A percentile compares a stretch with the other conserved stretches of the same genome.
phyloP scores from a whole-genome alignment of 2,888 invertebrate genomes.

The Pandemis heparana region DNA sequence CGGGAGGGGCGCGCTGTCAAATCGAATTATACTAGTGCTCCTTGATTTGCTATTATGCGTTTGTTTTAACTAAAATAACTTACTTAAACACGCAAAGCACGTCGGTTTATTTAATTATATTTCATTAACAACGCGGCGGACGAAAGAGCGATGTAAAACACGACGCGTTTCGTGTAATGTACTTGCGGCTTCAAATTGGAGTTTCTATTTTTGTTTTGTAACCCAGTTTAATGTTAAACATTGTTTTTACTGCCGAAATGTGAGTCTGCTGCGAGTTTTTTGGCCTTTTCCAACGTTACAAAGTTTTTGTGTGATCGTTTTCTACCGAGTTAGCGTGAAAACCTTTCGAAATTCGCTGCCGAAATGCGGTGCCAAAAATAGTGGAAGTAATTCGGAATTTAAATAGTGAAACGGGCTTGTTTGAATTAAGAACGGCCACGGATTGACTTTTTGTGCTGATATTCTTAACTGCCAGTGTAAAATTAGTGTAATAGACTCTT shows the following conservation, averaged over 20 bases:
- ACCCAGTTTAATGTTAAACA: conserved; percentile 78
- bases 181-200: conserved; percentile 21
- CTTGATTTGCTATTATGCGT: conserved; percentile 55
- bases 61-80: conserved; percentile 35
- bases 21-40: conserved; percentile 61
- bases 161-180: conserved; percentile 22
- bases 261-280: conserved; percentile 61
- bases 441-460: conserved; percentile 6
- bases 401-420: conserved; percentile 41
- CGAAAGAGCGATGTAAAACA: background rate
- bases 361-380: conserved; percentile 63
- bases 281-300: conserved; percentile 22
- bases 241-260: conserved; percentile 76
- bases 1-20: conserved; percentile 72
- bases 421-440: conserved; percentile 16
- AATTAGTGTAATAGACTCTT: background rate
- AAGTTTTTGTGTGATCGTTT: conserved; percentile 6
- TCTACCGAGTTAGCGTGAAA: background rate
- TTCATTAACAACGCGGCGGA: conserved; percentile 10
- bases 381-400: conserved; percentile 34
- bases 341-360: conserved; percentile 51
- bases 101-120: conserved; percentile 10
- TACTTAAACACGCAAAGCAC: background rate
- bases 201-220: conserved; percentile 78
- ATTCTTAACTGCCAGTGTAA: background rate